A percentile compares a stretch with the other conserved stretches of the same genome.
Evolutionary conservation across 2,797 vertebrate species (phyloP).

Genomic region (Dermochelys coriacea): DNA sequence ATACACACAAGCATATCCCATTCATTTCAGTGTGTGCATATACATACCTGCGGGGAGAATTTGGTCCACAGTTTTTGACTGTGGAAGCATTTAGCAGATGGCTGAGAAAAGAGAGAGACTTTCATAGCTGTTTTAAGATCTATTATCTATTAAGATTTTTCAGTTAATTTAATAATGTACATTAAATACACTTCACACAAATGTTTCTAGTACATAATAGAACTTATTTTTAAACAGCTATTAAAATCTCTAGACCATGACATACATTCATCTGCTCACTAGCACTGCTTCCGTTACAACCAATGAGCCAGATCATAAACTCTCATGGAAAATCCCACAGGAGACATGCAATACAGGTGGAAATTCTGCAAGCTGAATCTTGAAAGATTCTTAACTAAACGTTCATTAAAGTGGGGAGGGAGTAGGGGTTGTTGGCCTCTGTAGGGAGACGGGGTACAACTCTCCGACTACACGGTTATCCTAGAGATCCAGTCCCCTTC

Average conservation of each 20-base stretch:
- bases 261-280: conserved; percentile 21
- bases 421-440: background rate
- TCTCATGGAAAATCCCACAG: background rate
- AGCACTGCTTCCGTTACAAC: conserved; percentile 9
- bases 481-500: background rate
- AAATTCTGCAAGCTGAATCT: conserved; percentile 6
- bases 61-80: background rate
- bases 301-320: background rate
- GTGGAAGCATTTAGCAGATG: background rate
- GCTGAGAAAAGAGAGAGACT: background rate
- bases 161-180: conserved; percentile 20
- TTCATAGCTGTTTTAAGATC: conserved; percentile 18
- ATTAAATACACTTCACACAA: conserved; percentile 46
- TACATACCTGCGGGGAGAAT: background rate
- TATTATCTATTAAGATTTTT: background rate
- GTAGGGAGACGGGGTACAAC: background rate
- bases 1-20: conserved; percentile 8
- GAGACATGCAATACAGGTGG: background rate
- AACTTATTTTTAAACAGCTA: conserved; percentile 37
- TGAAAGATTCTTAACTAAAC: background rate
- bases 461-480: background rate
- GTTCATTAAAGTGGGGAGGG: background rate
- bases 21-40: background rate
- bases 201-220: background rate
- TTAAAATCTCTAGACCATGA: conserved; percentile 36